phyloP scores from a whole-genome alignment of 2,113 vertebrate species.

The Aramus guarauna region DNA sequence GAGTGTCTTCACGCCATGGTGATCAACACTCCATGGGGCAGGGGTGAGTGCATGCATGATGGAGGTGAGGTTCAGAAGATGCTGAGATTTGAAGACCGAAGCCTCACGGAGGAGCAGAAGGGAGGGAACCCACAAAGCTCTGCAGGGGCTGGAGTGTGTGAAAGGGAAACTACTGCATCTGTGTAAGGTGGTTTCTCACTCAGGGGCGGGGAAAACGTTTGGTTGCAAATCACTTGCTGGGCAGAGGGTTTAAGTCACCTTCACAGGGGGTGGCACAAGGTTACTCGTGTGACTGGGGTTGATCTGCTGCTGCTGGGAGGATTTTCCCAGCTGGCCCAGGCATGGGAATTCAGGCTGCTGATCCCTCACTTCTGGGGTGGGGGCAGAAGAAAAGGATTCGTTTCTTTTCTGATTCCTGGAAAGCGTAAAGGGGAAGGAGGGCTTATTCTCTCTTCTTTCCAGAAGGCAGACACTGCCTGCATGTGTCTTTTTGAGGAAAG shows the following conservation, averaged over 20 bases:
- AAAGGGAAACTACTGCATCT: neutral
- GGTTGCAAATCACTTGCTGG: neutral
- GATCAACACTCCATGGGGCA: neutral
- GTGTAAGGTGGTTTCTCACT: neutral
- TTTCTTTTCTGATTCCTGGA: neutral
- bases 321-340: neutral
- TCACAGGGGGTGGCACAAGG: neutral
- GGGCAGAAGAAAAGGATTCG: fast-evolving
- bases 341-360: neutral
- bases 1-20: neutral
- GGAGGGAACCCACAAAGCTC: neutral
- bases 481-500: neutral
- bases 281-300: neutral
- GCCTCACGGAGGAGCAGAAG: neutral
- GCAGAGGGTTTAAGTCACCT: neutral
- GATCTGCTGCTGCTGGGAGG: neutral
- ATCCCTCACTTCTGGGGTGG: neutral
- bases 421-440: neutral
- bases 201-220: neutral
- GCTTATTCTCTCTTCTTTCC: neutral
- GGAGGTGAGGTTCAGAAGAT: neutral
- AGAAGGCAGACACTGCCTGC: neutral
- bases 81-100: neutral
- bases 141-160: neutral
- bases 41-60: neutral